These are phyloP conservation scores for Heteropelma amictum DNA, from an alignment of 2,888 invertebrate species.

Conservation along the genomic window DNA sequence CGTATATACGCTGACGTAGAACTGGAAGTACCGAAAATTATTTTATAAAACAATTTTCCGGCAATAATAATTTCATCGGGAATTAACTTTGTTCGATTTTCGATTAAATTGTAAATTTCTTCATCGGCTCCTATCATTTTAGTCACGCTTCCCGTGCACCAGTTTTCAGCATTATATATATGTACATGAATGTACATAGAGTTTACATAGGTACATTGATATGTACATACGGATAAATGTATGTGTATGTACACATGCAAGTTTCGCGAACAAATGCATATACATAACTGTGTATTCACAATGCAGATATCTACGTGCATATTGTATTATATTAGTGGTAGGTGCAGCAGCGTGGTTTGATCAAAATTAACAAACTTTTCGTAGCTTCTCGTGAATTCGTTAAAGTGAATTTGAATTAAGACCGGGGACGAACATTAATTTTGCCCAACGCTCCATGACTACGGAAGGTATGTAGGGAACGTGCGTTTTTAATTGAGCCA, in stretches of 20 bases:
- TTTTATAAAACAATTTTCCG: slow-evolving; percentile 25
- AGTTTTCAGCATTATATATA: neutral
- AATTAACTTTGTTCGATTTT: slow-evolving; percentile 20
- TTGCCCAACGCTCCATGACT: slow-evolving; percentile 19
- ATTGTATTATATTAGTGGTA: slow-evolving; percentile 17
- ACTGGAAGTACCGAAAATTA: no score
- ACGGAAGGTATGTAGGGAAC: neutral
- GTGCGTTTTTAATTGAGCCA: neutral
- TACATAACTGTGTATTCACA: neutral
- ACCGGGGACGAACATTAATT: slow-evolving; percentile 50
- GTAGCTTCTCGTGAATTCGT: slow-evolving; percentile 50
- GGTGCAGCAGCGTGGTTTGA: slow-evolving; percentile 32
- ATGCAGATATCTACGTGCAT: slow-evolving; percentile 19
- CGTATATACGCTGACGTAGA: no score
- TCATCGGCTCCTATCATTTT: slow-evolving; percentile 15
- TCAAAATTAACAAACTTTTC: slow-evolving; percentile 54
- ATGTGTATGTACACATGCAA: neutral
- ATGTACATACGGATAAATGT: neutral
- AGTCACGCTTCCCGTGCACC: neutral
- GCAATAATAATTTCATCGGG: neutral
- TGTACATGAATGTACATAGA: neutral
- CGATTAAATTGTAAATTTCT: slow-evolving; percentile 23
- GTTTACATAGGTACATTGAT: no score
- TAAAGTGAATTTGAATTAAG: slow-evolving; percentile 52
- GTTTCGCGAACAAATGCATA: neutral